These are phyloP conservation scores for Triplophysa bombifrons DNA, from an alignment of 2,797 vertebrate genomes.

Conservation along the genomic window DNA sequence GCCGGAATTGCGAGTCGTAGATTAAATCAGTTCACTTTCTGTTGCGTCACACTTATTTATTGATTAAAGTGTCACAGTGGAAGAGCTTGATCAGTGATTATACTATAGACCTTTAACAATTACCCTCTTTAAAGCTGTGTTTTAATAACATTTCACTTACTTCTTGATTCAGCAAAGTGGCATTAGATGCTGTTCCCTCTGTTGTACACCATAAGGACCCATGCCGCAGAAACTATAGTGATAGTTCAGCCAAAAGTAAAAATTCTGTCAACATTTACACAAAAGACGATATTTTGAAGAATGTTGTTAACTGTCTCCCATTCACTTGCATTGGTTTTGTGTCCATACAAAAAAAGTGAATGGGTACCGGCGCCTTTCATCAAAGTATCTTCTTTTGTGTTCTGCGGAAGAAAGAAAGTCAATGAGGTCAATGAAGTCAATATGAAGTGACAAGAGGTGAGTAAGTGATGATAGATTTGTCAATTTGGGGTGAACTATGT, in stretches of 20 bases:
- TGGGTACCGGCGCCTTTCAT: too few species aligned
- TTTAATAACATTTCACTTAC: background rate
- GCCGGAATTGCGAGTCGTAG: background rate
- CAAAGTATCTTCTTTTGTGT: too few species aligned
- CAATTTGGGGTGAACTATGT: too few species aligned
- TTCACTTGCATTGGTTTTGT: too few species aligned
- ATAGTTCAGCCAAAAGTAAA: background rate
- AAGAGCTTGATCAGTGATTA: background rate
- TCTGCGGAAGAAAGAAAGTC: too few species aligned
- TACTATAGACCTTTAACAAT: background rate
- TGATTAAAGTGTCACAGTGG: slow-evolving; percentile 10
- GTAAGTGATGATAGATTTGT: too few species aligned
- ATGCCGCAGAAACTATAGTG: background rate
- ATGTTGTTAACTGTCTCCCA: too few species aligned
- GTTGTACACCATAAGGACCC: slow-evolving; percentile 44
- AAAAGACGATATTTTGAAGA: too few species aligned
- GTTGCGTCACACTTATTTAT: slow-evolving; percentile 2
- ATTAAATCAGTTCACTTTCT: slow-evolving; percentile 28
- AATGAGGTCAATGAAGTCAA: too few species aligned
- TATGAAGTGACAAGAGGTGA: too few species aligned
- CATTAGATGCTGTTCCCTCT: slow-evolving; percentile 44
- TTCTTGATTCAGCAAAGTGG: slow-evolving; percentile 37
- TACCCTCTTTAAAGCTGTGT: background rate
- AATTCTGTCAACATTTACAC: too few species aligned
- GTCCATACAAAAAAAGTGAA: too few species aligned